Percentiles rank a stretch among this genome's conserved stretches.
These are phyloP conservation scores for Coccyzus lansbergi DNA, from an alignment of 2,797 vertebrate genomes.

Conservation along the genomic window DNA sequence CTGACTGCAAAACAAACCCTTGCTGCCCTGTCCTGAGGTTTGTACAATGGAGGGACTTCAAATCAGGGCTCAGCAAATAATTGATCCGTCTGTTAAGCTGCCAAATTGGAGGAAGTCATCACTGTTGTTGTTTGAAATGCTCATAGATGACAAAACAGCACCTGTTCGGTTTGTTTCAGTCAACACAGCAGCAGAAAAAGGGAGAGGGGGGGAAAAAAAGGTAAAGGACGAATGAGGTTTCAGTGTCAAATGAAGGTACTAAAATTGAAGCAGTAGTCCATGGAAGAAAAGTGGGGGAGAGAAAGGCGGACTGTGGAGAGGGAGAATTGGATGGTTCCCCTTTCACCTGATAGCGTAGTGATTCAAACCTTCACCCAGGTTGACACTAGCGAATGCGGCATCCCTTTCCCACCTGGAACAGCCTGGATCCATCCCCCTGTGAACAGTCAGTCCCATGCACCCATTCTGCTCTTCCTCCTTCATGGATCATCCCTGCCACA, in stretches of 20 bases:
- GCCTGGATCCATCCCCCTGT: not conserved
- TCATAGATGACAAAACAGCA: not conserved
- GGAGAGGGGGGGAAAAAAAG: not conserved
- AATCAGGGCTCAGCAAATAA: not conserved
- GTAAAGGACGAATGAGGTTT: not conserved
- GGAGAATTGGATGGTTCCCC: not conserved
- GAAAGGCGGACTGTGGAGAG: not conserved
- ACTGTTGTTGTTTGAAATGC: not conserved
- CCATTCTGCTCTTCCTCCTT: not conserved
- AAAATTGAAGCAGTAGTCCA: not conserved
- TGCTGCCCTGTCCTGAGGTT: not conserved
- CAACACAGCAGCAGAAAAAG: not conserved
- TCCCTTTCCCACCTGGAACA: not conserved
- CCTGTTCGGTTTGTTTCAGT: not conserved
- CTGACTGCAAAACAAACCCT: slow-evolving; percentile 1
- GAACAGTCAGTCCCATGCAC: not conserved
- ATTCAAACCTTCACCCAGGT: fast-evolving
- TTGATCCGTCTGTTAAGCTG: not conserved
- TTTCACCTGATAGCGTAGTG: fast-evolving
- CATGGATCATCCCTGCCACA: not conserved
- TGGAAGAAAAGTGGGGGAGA: not conserved
- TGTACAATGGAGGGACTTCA: not conserved
- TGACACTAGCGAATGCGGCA: not conserved
- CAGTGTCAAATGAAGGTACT: not conserved
- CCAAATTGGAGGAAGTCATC: slow-evolving; percentile 4